Evolutionary conservation across 2,797 vertebrate genomes (phyloP), one percentile per base, ranked within the genome.

Genomic region (Typhlichthys eigenmanni): DNA sequence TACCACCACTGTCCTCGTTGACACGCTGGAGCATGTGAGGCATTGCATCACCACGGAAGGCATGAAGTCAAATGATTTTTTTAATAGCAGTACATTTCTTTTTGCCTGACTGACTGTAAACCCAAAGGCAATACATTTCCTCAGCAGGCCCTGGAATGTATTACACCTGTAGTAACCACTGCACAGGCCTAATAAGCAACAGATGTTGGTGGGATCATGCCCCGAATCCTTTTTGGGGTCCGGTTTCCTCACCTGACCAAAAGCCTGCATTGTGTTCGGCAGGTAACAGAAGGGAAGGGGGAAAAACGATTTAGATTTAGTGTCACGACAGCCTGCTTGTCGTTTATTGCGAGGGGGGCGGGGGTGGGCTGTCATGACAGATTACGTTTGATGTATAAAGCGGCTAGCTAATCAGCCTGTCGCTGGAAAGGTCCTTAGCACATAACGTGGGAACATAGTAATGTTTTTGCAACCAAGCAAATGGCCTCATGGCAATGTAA

Each of bases 161-260:
- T 88, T 87, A 90, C 91, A 93, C 92, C 92, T 93, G 92, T 88
- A 90, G 82, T 88, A 81, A 83, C 85, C 79, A 64, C 79, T 70
- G 57, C 81, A 73, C 69, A 56, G 49, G 54, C 68, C 66, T 94
- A 93, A 93, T 87, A 84, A 86, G 81, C 72, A 86, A 59, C 93
- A 94, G 91, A 93, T 92, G 91, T 58, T 62, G 79, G 86, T 83
- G 80, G 71, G 64, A 68, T 32, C 45, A 38, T 78, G 74, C 66
- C 69, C 60, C 79, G 80, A 64, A 60, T 69, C 78, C 83, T 88
- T 86, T 88, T 71, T 72, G 64, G 59, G 84, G 62, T 85, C 78
- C 66, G 51, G 78, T 85, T 91, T 88, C 85, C 83, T 80, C 82
- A 83, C 62, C 78, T 74, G 72, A 71, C 60, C 61, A 63, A 57